phyloP scores from a whole-genome alignment of 2,888 invertebrate species.

The Lepeophtheirus nordmannii region DNA sequence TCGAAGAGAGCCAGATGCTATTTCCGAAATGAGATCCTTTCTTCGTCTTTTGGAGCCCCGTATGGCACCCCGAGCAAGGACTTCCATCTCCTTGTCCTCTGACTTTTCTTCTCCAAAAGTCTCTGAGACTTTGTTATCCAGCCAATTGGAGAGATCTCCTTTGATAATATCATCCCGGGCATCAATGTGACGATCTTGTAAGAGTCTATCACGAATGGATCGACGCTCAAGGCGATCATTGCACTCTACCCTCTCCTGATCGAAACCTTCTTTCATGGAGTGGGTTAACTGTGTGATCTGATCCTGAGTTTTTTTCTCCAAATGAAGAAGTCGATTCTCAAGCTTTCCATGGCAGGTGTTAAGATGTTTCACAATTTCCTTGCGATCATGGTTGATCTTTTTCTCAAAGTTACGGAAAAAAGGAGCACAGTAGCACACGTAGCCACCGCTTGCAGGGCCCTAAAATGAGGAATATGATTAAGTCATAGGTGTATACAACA shows the following conservation, averaged over 20 bases:
- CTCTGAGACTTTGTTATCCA: background rate
- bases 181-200: constrained; percentile 39
- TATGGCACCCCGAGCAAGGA: background rate
- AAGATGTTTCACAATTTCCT: constrained; percentile 58
- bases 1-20: background rate
- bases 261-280: constrained; percentile 46
- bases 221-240: constrained; percentile 47
- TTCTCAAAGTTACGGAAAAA: constrained; percentile 72
- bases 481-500: background rate
- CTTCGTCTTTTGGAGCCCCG: constrained; percentile 6
- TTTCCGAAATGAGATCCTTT: background rate
- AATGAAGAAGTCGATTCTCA: constrained; percentile 61
- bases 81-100: background rate
- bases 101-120: too few relatives aligned
- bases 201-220: constrained; percentile 43
- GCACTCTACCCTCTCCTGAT: constrained; percentile 46
- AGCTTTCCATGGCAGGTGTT: constrained; percentile 62
- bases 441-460: constrained; percentile 80
- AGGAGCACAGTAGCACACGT: constrained; percentile 85
- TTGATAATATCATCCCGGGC: constrained; percentile 39
- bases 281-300: constrained; percentile 45
- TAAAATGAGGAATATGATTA: constrained; percentile 29
- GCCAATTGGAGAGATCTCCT: constrained; percentile 31
- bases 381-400: constrained; percentile 55
- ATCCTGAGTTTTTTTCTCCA: constrained; percentile 55